phyloP scores from a whole-genome alignment of 2,888 invertebrate genomes.

The Mesorhabditis spiculigera region DNA sequence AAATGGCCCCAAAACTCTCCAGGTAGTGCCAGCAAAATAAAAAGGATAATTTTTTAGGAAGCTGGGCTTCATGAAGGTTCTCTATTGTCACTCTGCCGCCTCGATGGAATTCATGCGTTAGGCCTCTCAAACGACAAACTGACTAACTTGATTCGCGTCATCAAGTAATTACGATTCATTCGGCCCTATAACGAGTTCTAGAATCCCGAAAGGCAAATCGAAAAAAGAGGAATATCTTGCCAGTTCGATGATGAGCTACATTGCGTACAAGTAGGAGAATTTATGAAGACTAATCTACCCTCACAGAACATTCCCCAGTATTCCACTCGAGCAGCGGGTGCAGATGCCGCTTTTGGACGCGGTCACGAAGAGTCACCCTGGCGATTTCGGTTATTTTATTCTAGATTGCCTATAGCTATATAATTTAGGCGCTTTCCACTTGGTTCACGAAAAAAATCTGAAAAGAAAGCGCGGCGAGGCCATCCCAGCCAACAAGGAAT shows the following conservation, averaged over 20 bases:
- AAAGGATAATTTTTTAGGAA: too few species aligned
- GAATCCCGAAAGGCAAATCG: too few species aligned
- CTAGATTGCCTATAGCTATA: neutral
- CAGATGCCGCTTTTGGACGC: neutral
- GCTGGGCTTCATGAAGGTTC: too few species aligned
- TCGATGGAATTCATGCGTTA: too few species aligned
- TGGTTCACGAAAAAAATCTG: neutral
- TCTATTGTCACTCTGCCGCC: too few species aligned
- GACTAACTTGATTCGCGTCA: neutral
- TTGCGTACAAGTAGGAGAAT: too few species aligned
- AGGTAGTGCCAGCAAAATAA: neutral
- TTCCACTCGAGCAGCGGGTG: neutral
- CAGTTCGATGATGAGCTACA: too few species aligned
- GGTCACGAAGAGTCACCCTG: neutral
- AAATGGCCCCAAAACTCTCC: neutral
- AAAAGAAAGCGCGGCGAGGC: neutral
- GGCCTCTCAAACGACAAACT: neutral
- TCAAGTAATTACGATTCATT: neutral
- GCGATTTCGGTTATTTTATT: neutral
- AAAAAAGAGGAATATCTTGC: too few species aligned
- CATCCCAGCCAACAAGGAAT: slow-evolving; percentile 1
- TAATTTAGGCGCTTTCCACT: slow-evolving; percentile 1
- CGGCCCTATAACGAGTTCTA: too few species aligned
- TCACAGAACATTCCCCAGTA: neutral
- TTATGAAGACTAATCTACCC: too few species aligned